Conservation (phyloP, 2,888 invertebrate genomes). For the Agrotis ipsilon region DNA sequence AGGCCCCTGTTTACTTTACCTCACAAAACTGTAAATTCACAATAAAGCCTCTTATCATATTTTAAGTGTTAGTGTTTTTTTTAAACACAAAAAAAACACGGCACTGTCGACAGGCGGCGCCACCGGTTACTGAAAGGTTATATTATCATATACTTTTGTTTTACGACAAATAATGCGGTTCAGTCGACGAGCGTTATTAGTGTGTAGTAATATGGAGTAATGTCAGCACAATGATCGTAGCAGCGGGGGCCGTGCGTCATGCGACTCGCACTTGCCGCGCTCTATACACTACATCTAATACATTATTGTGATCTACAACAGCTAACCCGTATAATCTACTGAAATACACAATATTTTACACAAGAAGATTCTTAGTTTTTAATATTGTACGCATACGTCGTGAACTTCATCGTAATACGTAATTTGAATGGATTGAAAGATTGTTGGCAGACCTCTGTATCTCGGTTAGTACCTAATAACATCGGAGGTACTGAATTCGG, state of each 20-base stretch:
- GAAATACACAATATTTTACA: slow-evolving; percentile 1
- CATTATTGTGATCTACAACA: not conserved
- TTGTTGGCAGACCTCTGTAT: too few species aligned
- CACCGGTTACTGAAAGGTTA: not conserved
- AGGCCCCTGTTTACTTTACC: too few species aligned
- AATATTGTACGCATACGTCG: too few species aligned
- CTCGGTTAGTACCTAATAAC: too few species aligned
- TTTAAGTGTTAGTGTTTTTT: too few species aligned
- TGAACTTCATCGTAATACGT: too few species aligned
- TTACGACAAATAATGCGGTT: slow-evolving; percentile 51
- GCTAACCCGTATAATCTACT: not conserved
- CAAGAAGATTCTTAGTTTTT: not conserved
- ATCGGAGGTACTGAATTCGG: too few species aligned
- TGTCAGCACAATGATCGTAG: slow-evolving; percentile 33
- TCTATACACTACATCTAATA: not conserved
- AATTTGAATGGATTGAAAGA: too few species aligned
- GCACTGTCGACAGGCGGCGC: too few species aligned
- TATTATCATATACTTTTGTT: slow-evolving; percentile 30
- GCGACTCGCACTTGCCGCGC: not conserved
- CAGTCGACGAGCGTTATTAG: slow-evolving; percentile 26
- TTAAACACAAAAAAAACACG: too few species aligned
- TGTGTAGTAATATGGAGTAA: slow-evolving; percentile 29
- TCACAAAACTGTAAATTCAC: too few species aligned
- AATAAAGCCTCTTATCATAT: too few species aligned
- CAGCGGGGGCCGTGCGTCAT: slow-evolving; percentile 56